Conservation (phyloP, 2,888 invertebrate species). For the Polyommatus icarus region DNA sequence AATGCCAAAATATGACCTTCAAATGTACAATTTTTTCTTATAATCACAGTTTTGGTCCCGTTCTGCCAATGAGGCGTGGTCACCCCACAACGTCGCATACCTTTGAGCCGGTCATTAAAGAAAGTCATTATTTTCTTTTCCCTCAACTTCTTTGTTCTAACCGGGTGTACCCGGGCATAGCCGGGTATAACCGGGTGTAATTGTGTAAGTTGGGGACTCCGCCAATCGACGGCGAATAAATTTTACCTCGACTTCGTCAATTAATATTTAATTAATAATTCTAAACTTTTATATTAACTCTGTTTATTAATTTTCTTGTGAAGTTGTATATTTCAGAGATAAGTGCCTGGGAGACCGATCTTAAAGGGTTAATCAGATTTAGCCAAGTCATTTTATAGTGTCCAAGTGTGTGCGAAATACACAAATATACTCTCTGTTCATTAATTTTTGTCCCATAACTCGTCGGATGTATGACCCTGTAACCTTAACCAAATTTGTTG, state of each 20-base stretch:
- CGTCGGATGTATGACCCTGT: no score
- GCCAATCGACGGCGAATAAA: conserved; percentile 38
- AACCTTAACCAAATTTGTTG: no score
- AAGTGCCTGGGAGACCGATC: no score
- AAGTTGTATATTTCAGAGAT: background rate
- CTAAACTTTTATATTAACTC: background rate
- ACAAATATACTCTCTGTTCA: no score
- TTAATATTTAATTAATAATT: conserved; percentile 34
- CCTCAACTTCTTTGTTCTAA: conserved; percentile 58
- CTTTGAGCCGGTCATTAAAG: conserved; percentile 60
- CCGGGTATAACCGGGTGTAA: conserved; percentile 66
- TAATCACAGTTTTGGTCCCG: background rate
- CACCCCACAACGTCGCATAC: conserved; percentile 33
- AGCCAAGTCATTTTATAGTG: no score
- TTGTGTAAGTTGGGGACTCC: conserved; percentile 61
- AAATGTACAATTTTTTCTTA: no score
- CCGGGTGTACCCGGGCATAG: conserved; percentile 56
- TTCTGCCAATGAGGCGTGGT: background rate
- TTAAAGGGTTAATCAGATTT: no score
- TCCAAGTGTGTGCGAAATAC: no score
- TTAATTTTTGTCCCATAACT: no score
- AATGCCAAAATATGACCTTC: no score
- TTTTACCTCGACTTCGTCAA: conserved; percentile 31
- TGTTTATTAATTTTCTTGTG: background rate
- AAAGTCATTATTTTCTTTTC: conserved; percentile 65